phyloP scores from a whole-genome alignment of 2,797 vertebrate species.

The Pempheris klunzingeri region DNA sequence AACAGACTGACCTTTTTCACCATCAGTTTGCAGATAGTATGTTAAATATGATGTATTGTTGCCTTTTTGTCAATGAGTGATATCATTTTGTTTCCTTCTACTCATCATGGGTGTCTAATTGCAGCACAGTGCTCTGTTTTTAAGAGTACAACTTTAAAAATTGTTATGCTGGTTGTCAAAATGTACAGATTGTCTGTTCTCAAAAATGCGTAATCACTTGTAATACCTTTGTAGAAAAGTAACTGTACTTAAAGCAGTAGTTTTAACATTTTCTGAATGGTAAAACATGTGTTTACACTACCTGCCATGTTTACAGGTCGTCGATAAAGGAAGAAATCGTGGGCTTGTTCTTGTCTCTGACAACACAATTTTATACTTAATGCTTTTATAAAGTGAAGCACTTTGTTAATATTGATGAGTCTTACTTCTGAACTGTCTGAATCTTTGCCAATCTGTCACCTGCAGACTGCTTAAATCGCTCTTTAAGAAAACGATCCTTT shows the following conservation, averaged over 20 bases:
- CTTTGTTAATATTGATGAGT: constrained; percentile 83
- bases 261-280: constrained; percentile 66
- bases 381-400: constrained; percentile 83
- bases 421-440: constrained; percentile 81
- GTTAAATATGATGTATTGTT: constrained; percentile 39
- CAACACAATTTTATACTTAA: constrained; percentile 81
- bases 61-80: constrained; percentile 54
- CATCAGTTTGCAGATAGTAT: constrained; percentile 34
- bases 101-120: constrained; percentile 64
- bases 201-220: constrained; percentile 53
- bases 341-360: constrained; percentile 76
- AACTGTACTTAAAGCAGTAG: constrained; percentile 54
- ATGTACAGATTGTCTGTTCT: constrained; percentile 64
- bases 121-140: constrained; percentile 75
- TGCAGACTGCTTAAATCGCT: constrained; percentile 61
- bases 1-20: constrained; percentile 37
- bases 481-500: constrained; percentile 60
- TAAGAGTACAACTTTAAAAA: constrained; percentile 69
- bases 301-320: constrained; percentile 83
- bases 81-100: constrained; percentile 52
- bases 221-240: constrained; percentile 66
- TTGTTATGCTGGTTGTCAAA: constrained; percentile 54
- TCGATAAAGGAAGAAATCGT: constrained; percentile 64
- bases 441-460: constrained; percentile 73
- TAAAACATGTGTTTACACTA: constrained; percentile 78